Percentiles rank a stretch among this genome's conserved stretches.
phyloP scores from a whole-genome alignment of 2,113 vertebrate genomes.

The Illadopsis cleaveri region DNA sequence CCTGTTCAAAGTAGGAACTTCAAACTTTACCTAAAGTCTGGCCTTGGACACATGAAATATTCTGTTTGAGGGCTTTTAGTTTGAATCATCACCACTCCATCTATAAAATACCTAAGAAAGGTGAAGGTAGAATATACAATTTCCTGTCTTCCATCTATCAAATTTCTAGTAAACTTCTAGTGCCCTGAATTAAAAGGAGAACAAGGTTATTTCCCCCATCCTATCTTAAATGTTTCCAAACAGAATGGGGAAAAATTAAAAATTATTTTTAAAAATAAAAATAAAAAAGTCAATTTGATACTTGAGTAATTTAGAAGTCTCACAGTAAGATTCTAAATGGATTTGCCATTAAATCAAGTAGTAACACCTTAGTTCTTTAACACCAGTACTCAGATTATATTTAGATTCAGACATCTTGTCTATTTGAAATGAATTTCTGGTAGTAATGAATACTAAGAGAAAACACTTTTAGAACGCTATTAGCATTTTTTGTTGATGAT shows the following conservation, averaged over 20 bases:
- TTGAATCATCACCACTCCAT: not conserved
- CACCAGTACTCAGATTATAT: not conserved
- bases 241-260: not conserved
- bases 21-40: not conserved
- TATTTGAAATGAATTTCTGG: not conserved
- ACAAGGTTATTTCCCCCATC: not conserved
- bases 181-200: not conserved
- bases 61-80: not conserved
- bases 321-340: not conserved
- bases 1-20: not conserved
- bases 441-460: not conserved
- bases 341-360: not conserved
- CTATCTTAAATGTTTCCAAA: not conserved
- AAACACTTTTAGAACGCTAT: not conserved
- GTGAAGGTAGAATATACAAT: not conserved
- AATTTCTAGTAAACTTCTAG: not conserved
- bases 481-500: not conserved
- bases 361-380: not conserved
- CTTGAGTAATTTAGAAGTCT: not conserved
- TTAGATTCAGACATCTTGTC: not conserved
- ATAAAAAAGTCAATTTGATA: not conserved
- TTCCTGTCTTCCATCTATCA: not conserved
- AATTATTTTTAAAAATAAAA: not conserved
- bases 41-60: not conserved
- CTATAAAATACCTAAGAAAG: not conserved